These are phyloP conservation scores for Rhagoletis zephyria DNA, from an alignment of 1,140 invertebrate genomes.

Conservation along the genomic window DNA sequence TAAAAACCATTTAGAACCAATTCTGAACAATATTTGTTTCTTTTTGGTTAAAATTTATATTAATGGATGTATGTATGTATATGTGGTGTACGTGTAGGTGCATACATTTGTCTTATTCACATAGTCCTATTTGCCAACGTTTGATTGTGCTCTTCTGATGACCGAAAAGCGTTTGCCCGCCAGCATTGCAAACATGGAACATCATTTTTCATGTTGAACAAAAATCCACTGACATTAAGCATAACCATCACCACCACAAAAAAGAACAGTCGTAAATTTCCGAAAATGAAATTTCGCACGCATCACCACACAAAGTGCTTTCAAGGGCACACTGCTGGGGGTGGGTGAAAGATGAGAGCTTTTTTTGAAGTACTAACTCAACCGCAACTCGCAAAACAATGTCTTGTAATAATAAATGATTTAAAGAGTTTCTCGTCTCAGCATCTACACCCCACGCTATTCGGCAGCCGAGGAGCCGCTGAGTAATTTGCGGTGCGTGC, in stretches of 20 bases:
- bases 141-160: neutral
- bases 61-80: neutral
- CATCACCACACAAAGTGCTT: neutral
- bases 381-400: no score
- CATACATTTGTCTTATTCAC: neutral
- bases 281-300: no score
- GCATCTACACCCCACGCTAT: neutral
- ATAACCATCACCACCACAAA: neutral
- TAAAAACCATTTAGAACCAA: conserved; percentile 18
- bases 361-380: no score
- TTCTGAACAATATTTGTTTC: no score
- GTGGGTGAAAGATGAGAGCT: no score
- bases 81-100: neutral
- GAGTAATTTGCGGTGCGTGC: neutral
- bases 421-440: neutral
- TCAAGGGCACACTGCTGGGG: no score
- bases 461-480: neutral
- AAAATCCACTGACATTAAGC: neutral
- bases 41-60: neutral
- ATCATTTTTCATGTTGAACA: conserved; percentile 8
- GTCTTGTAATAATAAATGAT: neutral
- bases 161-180: neutral
- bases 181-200: neutral
- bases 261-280: neutral
- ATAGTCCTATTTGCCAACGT: neutral